These are phyloP conservation scores for Paralichthys olivaceus DNA, from an alignment of 2,113 vertebrate genomes.

Conservation along the genomic window DNA sequence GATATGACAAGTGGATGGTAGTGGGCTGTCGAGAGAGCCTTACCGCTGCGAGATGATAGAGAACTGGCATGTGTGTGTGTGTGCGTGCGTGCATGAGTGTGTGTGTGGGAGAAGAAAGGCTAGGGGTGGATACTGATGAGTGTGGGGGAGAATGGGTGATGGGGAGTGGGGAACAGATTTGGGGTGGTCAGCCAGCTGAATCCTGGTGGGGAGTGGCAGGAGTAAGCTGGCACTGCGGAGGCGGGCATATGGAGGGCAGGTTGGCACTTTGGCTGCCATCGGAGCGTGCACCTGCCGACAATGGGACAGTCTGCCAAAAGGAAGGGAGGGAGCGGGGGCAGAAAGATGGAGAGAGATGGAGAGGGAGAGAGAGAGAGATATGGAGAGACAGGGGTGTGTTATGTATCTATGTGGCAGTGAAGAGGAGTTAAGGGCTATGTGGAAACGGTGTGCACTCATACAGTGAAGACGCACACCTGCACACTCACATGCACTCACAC, in stretches of 20 bases:
- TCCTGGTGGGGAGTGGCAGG: slow-evolving; percentile 82
- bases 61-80: slow-evolving; percentile 19
- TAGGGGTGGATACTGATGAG: slow-evolving; percentile 46
- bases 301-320: slow-evolving; percentile 79
- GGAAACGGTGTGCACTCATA: slow-evolving; percentile 58
- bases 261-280: slow-evolving; percentile 85
- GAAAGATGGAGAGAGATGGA: neutral
- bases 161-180: slow-evolving; percentile 68
- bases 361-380: slow-evolving; percentile 2
- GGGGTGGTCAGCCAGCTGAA: slow-evolving; percentile 72
- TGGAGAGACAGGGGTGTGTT: neutral
- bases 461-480: slow-evolving; percentile 32
- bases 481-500: slow-evolving; percentile 26
- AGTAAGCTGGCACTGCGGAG: slow-evolving; percentile 85
- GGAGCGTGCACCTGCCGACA: slow-evolving; percentile 84
- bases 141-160: slow-evolving; percentile 46
- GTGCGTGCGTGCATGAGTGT: slow-evolving; percentile 21
- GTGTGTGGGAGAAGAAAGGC: slow-evolving; percentile 20
- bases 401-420: slow-evolving; percentile 24
- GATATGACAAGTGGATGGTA: slow-evolving; percentile 47
- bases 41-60: slow-evolving; percentile 21
- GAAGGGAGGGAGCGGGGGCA: slow-evolving; percentile 31
- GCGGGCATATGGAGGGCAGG: slow-evolving; percentile 88
- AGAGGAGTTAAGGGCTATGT: slow-evolving; percentile 41
- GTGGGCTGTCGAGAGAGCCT: slow-evolving; percentile 30